These are phyloP conservation scores for Rallus limicola DNA, from an alignment of 2,113 vertebrate species.

Conservation along the genomic window DNA sequence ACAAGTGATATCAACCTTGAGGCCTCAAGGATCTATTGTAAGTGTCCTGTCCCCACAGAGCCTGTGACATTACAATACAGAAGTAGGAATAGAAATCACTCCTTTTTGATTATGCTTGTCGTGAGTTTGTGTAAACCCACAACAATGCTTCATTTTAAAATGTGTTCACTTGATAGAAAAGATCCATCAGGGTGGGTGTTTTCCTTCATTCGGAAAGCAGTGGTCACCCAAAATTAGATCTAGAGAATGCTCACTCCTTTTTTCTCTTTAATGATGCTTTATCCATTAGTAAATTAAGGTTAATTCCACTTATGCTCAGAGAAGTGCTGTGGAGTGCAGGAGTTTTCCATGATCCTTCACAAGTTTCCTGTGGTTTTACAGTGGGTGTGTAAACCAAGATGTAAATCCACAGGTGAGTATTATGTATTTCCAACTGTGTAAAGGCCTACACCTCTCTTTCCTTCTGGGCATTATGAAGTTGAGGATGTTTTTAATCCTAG, in stretches of 20 bases:
- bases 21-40: neutral
- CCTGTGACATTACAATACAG: neutral
- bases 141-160: neutral
- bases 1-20: neutral
- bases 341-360: neutral
- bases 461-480: accelerated
- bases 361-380: neutral
- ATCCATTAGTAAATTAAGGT: neutral
- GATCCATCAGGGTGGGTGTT: neutral
- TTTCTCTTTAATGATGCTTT: neutral
- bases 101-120: neutral
- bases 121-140: too few species aligned
- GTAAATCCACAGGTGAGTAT: neutral
- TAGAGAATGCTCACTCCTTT: accelerated
- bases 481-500: neutral
- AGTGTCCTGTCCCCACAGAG: neutral
- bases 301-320: neutral
- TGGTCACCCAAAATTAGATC: neutral
- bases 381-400: neutral
- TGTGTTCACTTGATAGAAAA: neutral
- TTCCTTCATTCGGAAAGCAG: neutral
- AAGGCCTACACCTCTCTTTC: neutral
- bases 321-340: neutral
- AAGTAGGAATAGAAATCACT: neutral
- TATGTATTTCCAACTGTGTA: neutral